Base-by-base conservation (phyloP, 2,113 vertebrate genomes). In the Synchiropus splendidus region DNA sequence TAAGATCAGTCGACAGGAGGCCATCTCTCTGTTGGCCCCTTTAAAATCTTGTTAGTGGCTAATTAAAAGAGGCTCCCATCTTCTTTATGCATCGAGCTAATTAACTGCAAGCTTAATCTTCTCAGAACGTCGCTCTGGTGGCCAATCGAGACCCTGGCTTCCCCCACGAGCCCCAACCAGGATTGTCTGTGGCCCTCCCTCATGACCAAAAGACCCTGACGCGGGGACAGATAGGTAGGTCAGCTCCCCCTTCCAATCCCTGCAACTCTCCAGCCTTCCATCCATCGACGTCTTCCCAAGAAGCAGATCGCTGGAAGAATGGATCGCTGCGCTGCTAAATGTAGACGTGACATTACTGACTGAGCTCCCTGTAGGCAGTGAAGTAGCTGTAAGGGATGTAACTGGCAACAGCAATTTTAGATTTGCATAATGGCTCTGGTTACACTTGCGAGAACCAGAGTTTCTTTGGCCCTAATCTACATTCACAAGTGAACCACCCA, bases 11-110 rank as follows among this genome's bases (percentile, higher is more conserved):
- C 67, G 14, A 70, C 71, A 72, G 69, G 76, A 75, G 63, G 63
- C 64, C 74, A 75, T 68, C 71, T 80, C 75, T 80, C 75, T 36
- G 33, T 70, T 81, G 77, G 78, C 78, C 78, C 67, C 58, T 81
- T 86, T 80, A 65, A 79, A 85, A 83, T 82, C 78, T 81, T 53
- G 75, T 85, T 85, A 82, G 75, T 66, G 72, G 73, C 78, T 83
- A 85, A 86, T 86, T 87, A 82, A 83, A 85, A 74, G 66, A 42
- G 46, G 61, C 75, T 75, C 64, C 68, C 61, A 53, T 77, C 74
- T 78, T 67, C 67, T 77, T 74, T 69, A 75, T 72, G 68, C 72
- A 51, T 79, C 74, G 72, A 67, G 67, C 74, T 84, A 83, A 83
- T 83, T 81, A 80, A 76, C 71, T 57, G 49, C 74, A 55, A 70